These are phyloP conservation scores for Sebastes cheni DNA, from an alignment of 2,797 vertebrate genomes.

Conservation along the genomic window DNA sequence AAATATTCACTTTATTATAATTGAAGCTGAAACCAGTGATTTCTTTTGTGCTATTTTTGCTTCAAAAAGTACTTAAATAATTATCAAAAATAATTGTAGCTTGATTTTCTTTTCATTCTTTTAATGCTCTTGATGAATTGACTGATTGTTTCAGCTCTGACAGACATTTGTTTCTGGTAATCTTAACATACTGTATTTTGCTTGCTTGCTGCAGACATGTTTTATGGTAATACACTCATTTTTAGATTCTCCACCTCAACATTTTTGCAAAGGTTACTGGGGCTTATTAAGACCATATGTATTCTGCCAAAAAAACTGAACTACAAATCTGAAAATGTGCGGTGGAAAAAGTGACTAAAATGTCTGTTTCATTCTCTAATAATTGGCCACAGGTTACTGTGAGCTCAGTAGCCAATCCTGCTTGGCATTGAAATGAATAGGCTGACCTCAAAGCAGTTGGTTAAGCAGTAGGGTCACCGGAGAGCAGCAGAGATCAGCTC, in stretches of 20 bases:
- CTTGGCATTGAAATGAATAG: constrained; percentile 55
- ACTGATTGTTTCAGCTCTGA: background rate
- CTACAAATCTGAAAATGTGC: background rate
- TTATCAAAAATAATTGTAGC: background rate
- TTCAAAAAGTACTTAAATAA: constrained; percentile 8
- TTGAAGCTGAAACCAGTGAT: background rate
- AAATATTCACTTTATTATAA: background rate
- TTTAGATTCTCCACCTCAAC: constrained; percentile 1
- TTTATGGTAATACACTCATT: background rate
- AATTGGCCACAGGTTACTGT: constrained; percentile 5
- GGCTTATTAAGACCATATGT: constrained; percentile 44
- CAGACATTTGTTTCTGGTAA: background rate
- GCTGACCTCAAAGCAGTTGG: constrained; percentile 69
- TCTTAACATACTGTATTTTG: background rate
- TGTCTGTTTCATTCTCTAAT: constrained; percentile 42
- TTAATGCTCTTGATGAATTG: background rate
- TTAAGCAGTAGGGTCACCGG: constrained; percentile 63
- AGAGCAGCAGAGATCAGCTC: constrained; percentile 50
- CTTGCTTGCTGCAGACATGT: constrained; percentile 13
- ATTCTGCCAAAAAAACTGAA: constrained; percentile 6
- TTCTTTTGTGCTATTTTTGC: background rate
- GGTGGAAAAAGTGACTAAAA: background rate
- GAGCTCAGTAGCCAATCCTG: constrained; percentile 10
- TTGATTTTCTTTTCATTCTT: background rate
- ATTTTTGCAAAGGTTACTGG: constrained; percentile 44